Base-by-base conservation (phyloP, 2,888 invertebrate species). In the Lasioglossum pauxillum region DNA sequence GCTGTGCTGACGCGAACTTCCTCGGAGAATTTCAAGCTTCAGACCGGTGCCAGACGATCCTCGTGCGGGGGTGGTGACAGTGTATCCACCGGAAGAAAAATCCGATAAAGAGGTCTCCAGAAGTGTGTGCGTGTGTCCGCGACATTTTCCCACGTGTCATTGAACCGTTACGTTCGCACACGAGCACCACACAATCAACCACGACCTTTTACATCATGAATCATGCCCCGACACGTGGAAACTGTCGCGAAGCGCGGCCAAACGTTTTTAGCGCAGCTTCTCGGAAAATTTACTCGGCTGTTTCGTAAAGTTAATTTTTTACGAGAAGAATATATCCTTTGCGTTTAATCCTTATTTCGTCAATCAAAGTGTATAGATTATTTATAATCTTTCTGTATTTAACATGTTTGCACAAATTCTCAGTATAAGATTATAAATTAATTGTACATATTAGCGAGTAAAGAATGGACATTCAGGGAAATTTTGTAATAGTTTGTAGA, bases 111-210 rank as follows among this genome's bases (percentile, higher is more conserved):
- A 53, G 80, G 31, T 71, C 64, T 53, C 10, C 23, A 23, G 53
- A 10, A n/a, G 23, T n/a, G 23, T 53, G n/a, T 81, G 79, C 46
- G 77, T 49, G 78, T 71, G 12, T 38, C 12, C 69, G 69, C 69
- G 23, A n/a, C 23, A 38, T 84, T 86, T 86, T 90, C 87, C 82
- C 90, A 90, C 85, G 89, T 90, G 76, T 89, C 89, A 84, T 86
- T 90, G 80, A 90, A 85, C 82, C 79, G 72, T 84, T 75, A 71
- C 69, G 41, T 75, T 79, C 75, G 19, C 75, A 53, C 67, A 79
- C 64, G 80, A 53, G 72, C 64, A 73, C n/a, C n/a, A n/a, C 67
- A 80, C 57, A 53, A 71, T 27, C 44, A 49, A 64, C 31, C 72
- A n/a, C 75, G 85, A 75, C 78, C 78, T 81, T 85, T 81, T 75